Percentiles rank a stretch among this genome's conserved stretches.
Evolutionary conservation across 1,140 invertebrate species (phyloP).

Genomic region (Drosophila bifasciata): DNA sequence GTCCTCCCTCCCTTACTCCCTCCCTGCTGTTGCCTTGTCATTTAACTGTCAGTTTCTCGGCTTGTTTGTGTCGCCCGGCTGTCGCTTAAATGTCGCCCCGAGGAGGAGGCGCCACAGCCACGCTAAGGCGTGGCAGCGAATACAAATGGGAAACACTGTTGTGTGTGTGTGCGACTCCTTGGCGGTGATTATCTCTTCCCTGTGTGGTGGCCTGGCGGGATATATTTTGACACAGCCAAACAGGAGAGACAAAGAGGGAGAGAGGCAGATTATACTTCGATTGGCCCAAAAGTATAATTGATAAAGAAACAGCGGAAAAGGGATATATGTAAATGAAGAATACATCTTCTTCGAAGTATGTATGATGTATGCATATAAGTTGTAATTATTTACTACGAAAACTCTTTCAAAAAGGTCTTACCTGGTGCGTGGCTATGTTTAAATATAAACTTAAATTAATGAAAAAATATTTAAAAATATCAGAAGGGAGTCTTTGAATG

Average conservation of each 20-base stretch:
- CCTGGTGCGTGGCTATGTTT: too few relatives aligned
- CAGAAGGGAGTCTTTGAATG: too few relatives aligned
- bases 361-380: too few relatives aligned
- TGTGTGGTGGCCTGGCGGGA: constrained; percentile 8
- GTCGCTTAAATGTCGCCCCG: constrained; percentile 71
- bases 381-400: neutral
- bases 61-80: constrained; percentile 56
- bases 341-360: too few relatives aligned
- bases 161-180: constrained; percentile 22
- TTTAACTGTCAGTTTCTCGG: constrained; percentile 70
- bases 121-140: constrained; percentile 18
- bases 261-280: neutral
- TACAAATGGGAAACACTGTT: constrained; percentile 28
- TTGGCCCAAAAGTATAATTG: constrained; percentile 32
- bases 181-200: constrained; percentile 39
- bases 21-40: constrained; percentile 37
- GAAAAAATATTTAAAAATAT: too few relatives aligned
- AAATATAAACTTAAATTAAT: too few relatives aligned
- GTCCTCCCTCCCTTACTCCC: neutral
- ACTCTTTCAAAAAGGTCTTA: neutral
- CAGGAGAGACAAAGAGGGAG: neutral
- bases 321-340: neutral
- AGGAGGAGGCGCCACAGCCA: constrained; percentile 15
- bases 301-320: constrained; percentile 17
- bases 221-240: constrained; percentile 10